phyloP scores from a whole-genome alignment of 2,113 vertebrate genomes.

The Paraplagusia blochii region DNA sequence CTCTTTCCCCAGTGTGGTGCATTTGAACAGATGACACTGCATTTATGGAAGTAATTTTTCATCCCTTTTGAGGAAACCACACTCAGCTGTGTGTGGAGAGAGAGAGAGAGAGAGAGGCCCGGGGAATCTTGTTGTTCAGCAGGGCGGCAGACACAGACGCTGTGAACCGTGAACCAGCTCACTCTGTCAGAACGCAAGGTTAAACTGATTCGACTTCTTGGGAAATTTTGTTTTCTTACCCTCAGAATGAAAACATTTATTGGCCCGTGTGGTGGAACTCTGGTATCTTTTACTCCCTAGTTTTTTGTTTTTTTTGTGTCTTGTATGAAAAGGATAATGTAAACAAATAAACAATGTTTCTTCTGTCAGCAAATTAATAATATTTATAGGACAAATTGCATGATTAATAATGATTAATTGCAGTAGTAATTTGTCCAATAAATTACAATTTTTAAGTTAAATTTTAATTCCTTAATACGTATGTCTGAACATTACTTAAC shows the following conservation, averaged over 20 bases:
- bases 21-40: slow-evolving; percentile 11
- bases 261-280: not conserved
- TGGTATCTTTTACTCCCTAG: too few relatives aligned
- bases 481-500: too few relatives aligned
- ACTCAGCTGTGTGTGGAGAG: slow-evolving; percentile 14
- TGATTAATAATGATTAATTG: too few relatives aligned
- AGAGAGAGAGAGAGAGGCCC: too few relatives aligned
- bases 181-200: slow-evolving; percentile 43
- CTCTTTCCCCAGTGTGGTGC: slow-evolving; percentile 14
- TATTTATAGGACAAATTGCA: too few relatives aligned
- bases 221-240: slow-evolving; percentile 7
- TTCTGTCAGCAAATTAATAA: too few relatives aligned
- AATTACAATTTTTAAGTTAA: too few relatives aligned
- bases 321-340: too few relatives aligned
- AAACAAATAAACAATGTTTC: too few relatives aligned
- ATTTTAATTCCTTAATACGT: too few relatives aligned
- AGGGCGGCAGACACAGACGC: slow-evolving; percentile 43
- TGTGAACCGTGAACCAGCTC: slow-evolving; percentile 43
- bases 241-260: slow-evolving; percentile 20
- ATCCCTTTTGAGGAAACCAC: slow-evolving; percentile 45
- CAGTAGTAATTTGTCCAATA: too few relatives aligned
- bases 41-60: slow-evolving; percentile 29
- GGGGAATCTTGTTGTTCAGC: slow-evolving; percentile 25
- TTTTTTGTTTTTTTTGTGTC: too few relatives aligned
- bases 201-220: slow-evolving; percentile 28